phyloP scores from a whole-genome alignment of 2,113 vertebrate genomes.

The Misgurnus mizolepis region DNA sequence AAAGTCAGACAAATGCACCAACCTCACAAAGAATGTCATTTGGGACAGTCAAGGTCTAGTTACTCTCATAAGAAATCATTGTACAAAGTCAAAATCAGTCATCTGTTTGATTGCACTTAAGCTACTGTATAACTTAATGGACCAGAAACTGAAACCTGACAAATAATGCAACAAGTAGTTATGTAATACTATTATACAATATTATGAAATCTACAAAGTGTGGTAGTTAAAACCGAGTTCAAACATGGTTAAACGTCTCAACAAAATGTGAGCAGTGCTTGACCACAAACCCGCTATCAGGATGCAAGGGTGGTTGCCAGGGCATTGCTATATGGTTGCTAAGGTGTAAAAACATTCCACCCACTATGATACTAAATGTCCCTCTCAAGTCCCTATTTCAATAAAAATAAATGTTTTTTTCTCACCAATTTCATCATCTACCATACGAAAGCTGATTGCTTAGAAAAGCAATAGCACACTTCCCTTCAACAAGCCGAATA shows the following conservation, averaged over 20 bases:
- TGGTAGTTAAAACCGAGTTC: background rate
- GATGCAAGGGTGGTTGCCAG: background rate
- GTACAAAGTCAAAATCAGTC: background rate
- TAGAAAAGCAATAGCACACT: too few species aligned
- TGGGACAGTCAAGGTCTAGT: background rate
- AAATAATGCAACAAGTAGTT: background rate
- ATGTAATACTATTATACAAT: too few species aligned
- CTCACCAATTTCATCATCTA: too few species aligned
- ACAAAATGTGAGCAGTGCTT: background rate
- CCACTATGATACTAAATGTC: too few species aligned
- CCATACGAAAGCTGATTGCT: too few species aligned
- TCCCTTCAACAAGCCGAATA: background rate
- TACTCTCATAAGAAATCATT: background rate
- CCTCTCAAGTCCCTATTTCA: too few species aligned
- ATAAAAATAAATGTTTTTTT: too few species aligned
- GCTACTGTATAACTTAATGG: background rate
- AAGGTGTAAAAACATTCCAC: background rate
- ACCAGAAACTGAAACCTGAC: background rate
- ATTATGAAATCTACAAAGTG: too few species aligned
- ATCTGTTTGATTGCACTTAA: background rate
- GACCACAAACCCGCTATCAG: background rate
- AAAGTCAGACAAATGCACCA: conserved; percentile 19
- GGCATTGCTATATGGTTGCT: background rate
- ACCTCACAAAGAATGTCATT: background rate
- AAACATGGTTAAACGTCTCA: background rate